A percentile compares a stretch with the other conserved stretches of the same genome.
phyloP scores from a whole-genome alignment of 1,140 invertebrate genomes.

The Odontomachus brunneus region DNA sequence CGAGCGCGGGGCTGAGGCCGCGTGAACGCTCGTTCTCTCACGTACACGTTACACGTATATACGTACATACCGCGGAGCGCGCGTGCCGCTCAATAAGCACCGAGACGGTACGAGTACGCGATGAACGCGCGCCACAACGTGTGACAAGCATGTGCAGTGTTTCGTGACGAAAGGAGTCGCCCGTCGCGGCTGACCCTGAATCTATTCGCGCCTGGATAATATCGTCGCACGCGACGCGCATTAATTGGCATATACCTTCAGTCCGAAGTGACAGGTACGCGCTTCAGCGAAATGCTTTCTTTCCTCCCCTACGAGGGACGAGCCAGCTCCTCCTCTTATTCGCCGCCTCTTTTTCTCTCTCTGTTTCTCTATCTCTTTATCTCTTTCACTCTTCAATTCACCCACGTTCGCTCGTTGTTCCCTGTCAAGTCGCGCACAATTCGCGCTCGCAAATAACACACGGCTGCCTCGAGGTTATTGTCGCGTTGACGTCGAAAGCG shows the following conservation, averaged over 20 bases:
- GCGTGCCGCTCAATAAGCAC: constrained; percentile 11
- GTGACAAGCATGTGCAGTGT: constrained; percentile 74
- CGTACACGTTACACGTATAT: background rate
- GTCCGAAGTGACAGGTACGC: constrained; percentile 70
- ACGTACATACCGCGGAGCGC: background rate
- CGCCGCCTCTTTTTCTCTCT: background rate
- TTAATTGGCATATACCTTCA: constrained; percentile 57
- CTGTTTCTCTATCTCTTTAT: background rate
- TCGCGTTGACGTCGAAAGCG: background rate
- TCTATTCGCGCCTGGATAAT: constrained; percentile 39
- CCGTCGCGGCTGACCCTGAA: constrained; percentile 70
- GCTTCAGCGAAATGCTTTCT: background rate
- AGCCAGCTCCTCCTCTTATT: background rate
- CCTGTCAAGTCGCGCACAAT: background rate
- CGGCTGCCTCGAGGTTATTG: constrained; percentile 5
- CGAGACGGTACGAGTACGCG: constrained; percentile 10
- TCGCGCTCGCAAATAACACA: background rate
- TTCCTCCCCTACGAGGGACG: background rate
- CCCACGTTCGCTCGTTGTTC: background rate
- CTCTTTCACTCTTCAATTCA: no score
- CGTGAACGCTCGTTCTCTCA: constrained; percentile 39
- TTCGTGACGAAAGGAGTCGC: constrained; percentile 78
- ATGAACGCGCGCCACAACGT: constrained; percentile 40
- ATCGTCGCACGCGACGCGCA: constrained; percentile 58
- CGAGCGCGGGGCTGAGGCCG: constrained; percentile 52